Base-by-base conservation (phyloP, 2,113 vertebrate species). In the Xerus inauris region DNA sequence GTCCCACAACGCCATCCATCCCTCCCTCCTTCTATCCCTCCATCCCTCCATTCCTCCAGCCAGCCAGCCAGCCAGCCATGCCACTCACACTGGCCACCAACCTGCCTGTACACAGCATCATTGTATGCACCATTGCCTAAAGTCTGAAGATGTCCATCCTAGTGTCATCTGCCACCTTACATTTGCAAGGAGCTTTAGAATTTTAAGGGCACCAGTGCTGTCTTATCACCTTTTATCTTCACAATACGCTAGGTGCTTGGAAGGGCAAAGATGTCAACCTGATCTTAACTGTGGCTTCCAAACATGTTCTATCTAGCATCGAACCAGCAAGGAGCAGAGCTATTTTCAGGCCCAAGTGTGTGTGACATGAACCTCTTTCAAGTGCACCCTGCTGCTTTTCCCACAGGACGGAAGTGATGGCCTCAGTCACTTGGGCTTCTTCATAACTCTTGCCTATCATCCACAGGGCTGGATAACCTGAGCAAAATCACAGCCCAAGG, bases 401-500 rank as follows among this genome's bases (percentile, higher is more conserved):
- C 28, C 10, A 28, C n/a, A 24, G 2, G 30, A 10, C 0, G 0
- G 24, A 87, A 72, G 14, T 12, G 6, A 54, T 0, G 17, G 54
- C 24, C 13, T 73, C 2, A 0, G 0, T 30, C 40, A 45, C 26
- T 19, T 30, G 51, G 4, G 1, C 71, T n/a, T 45, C 6, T 24
- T 2, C 20, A 32, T 30, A 69, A 85, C n/a, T 42, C 12, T n/a
- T 51, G 4, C 5, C 26, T 96, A 22, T 94, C 49, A 2, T 91
- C 77, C 26, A 11, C 97, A 99, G 99, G 99, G 92, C 99, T 99
- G 96, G 99, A 99, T 69, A 99, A 99, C 97, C 98, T 99, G 62
- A 99, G 99, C 98, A 99, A 99, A 98, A 99, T 99, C 98, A 99
- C 99, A 17, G 98, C 99, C 24, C 98, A 99, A 59, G 99, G 99